Base-by-base conservation (phyloP, 2,888 invertebrate species). In the Osmoderma eremita region DNA sequence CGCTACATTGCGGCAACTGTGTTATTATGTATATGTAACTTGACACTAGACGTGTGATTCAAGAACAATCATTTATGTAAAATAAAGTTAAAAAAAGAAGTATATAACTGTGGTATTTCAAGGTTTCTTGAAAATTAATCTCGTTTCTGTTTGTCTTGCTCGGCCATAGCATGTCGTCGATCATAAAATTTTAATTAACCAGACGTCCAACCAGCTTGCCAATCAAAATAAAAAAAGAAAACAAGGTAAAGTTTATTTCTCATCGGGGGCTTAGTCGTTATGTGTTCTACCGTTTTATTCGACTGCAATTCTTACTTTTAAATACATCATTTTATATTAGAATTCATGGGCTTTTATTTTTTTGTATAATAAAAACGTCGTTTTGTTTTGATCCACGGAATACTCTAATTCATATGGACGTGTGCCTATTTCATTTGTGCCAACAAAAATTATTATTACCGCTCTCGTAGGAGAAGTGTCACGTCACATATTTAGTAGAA, bases 361-460 rank as follows among this genome's bases (percentile, higher is more conserved):
- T 24, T 45, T 8, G 12, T 39, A 36, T 22, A 58, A 50, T n/a
- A 30, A 49, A 42, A 18, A 38, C 38, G 38, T 15, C 24, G 17
- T 61, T 20, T 20, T 20, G 15, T 41, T 61, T 45, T 61, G 3
- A 45, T 5, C 41, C 12, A 36, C 54, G 45, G 15, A 45, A 30
- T 13, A 30, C 17, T 42, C 42, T 58, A 58, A 58, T 61, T 61
- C 22, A 18, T 45, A 61, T 61, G 58, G 58, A 75, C 76, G 78
- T 77, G 78, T 78, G 78, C 77, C 78, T 78, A 76, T 75, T 77
- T 78, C 74, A 75, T 75, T 79, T 80, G 81, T 81, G 81, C 81
- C 81, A 81, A 81, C 75, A 74, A n/a, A n/a, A n/a, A 75, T 75
- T 20, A 65, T 30, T 30, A 30, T 41, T 51, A 42, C 70, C 73